Evolutionary conservation across 2,113 vertebrate genomes (phyloP).

Genomic region (Chaetops frenatus): DNA sequence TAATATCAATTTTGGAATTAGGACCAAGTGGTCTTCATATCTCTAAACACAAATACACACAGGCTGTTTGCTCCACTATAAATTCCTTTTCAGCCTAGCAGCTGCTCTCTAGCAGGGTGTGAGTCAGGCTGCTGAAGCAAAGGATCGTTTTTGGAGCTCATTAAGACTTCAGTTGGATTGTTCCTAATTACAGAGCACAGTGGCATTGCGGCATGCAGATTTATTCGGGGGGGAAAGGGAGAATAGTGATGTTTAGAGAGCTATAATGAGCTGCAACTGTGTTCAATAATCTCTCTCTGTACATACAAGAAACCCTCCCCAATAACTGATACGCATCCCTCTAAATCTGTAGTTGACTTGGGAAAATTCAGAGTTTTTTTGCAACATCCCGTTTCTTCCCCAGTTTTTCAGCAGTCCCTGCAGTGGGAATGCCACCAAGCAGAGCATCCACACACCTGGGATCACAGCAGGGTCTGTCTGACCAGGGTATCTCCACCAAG

Average conservation of each 20-base stretch:
- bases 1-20: not conserved
- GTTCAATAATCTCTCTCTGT: not conserved
- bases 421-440: not conserved
- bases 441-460: not conserved
- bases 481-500: not conserved
- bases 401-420: not conserved
- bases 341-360: not conserved
- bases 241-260: not conserved
- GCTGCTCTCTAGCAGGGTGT: not conserved
- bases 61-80: not conserved
- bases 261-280: not conserved
- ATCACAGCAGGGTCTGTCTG: not conserved
- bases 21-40: not conserved
- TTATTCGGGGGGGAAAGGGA: not conserved
- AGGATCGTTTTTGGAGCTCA: not conserved
- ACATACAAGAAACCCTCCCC: not conserved
- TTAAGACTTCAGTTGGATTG: not conserved
- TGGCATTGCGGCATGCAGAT: not conserved
- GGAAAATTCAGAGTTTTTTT: not conserved
- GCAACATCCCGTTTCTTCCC: not conserved
- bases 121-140: not conserved
- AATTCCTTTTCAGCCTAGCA: not conserved
- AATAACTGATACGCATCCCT: rapidly evolving
- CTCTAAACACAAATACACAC: not conserved
- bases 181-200: not conserved